phyloP scores from a whole-genome alignment of 2,888 invertebrate species.

The Archaeoteleia sp. region DNA sequence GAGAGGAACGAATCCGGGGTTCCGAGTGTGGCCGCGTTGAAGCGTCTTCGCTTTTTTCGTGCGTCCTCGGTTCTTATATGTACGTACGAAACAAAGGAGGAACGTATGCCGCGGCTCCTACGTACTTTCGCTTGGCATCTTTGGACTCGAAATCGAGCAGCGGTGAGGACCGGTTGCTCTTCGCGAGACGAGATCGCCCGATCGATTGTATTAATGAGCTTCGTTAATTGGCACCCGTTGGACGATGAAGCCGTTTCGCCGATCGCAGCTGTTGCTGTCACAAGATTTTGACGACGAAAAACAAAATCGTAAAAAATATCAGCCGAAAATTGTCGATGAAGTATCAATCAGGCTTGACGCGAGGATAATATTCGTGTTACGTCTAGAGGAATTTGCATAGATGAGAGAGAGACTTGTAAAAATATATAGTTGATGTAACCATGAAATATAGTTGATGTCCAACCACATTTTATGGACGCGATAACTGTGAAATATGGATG shows the following conservation, averaged over 20 bases:
- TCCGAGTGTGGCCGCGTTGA: constrained; percentile 22
- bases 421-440: no score
- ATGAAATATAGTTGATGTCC: no score
- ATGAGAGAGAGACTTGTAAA: no score
- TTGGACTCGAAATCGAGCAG: constrained; percentile 50
- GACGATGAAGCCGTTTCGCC: constrained; percentile 56
- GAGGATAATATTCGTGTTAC: no score
- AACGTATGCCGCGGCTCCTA: constrained; percentile 11
- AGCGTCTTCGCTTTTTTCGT: constrained; percentile 2
- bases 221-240: constrained; percentile 63
- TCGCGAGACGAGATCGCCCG: constrained; percentile 54
- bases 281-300: constrained; percentile 19
- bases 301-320: constrained; percentile 15
- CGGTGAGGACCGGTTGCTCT: constrained; percentile 48
- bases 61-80: background rate
- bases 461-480: no score
- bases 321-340: background rate
- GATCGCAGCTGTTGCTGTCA: constrained; percentile 22
- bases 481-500: no score
- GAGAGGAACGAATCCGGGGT: constrained; percentile 35
- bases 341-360: no score
- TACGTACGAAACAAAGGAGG: constrained; percentile 37
- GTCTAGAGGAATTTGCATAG: no score
- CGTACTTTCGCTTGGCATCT: constrained; percentile 30
- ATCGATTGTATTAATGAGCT: constrained; percentile 68